Conservation (phyloP, 2,888 invertebrate genomes). For the Stomorhina lunata region DNA sequence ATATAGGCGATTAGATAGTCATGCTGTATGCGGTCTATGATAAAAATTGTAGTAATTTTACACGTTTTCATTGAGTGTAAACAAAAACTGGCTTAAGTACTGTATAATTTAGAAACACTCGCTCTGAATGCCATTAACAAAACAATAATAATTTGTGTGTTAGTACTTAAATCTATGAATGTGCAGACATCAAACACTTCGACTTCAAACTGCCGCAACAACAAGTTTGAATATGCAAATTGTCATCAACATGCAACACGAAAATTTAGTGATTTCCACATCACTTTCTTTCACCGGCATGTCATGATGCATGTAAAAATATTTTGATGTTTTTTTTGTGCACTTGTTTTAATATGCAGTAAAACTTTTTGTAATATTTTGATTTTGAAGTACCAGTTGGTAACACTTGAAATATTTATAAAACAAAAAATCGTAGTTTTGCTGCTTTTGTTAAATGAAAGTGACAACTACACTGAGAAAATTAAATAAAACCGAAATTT, state of each 20-base stretch:
- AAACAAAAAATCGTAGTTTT: not conserved
- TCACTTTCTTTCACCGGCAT: conserved; percentile 28
- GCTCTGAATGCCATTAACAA: not conserved
- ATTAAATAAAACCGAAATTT: too few species aligned
- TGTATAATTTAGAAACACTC: conserved; percentile 31
- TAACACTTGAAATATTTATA: conserved; percentile 31
- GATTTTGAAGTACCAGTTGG: conserved; percentile 31
- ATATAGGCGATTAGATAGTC: too few species aligned
- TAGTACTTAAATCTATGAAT: not conserved
- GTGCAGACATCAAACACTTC: not conserved
- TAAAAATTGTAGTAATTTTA: not conserved
- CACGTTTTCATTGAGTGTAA: too few species aligned
- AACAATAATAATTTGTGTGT: not conserved
- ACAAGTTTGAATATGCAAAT: conserved; percentile 9
- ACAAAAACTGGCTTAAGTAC: conserved; percentile 40
- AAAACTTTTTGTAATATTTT: not conserved
- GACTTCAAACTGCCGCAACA: conserved; percentile 29
- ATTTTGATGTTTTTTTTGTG: not conserved
- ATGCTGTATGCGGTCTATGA: too few species aligned
- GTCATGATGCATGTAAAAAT: conserved; percentile 19
- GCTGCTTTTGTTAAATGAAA: not conserved
- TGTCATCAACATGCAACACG: conserved; percentile 41
- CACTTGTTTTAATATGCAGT: conserved; percentile 2
- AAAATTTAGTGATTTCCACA: conserved; percentile 40
- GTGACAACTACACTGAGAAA: conserved; percentile 15